Percentiles rank a stretch among this genome's conserved stretches.
Conservation (phyloP, 2,113 vertebrate species). For the Sylvilagus bachmani region DNA sequence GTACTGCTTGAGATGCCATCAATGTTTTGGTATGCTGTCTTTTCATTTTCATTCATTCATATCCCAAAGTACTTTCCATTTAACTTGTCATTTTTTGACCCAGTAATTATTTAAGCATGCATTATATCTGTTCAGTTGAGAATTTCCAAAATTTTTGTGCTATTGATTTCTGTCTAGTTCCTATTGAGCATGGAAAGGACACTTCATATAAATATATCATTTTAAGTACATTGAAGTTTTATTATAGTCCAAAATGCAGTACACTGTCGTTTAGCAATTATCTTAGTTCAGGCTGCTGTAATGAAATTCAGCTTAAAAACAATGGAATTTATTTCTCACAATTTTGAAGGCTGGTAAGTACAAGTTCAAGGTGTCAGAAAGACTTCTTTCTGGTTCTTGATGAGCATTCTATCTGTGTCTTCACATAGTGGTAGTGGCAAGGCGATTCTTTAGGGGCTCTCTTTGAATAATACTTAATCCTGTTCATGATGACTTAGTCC, state of each 20-base stretch:
- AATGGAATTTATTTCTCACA: not conserved
- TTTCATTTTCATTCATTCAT: not conserved
- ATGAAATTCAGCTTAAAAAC: not conserved
- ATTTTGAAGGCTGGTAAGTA: not conserved
- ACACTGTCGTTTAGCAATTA: not conserved
- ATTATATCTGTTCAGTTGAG: not conserved
- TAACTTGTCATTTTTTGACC: not conserved
- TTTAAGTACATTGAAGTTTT: not conserved
- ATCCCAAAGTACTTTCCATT: not conserved
- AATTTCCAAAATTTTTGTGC: not conserved
- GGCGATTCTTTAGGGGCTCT: not conserved
- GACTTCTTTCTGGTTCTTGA: not conserved
- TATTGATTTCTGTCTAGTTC: not conserved
- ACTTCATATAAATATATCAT: not conserved
- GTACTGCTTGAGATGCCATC: not conserved
- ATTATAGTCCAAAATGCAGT: not conserved
- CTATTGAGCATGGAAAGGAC: not conserved
- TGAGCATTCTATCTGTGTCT: not conserved
- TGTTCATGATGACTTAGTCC: no score
- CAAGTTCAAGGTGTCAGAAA: not conserved
- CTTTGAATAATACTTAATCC: not conserved
- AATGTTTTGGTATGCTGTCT: no score
- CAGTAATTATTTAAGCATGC: not conserved
- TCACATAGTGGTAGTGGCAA: not conserved
- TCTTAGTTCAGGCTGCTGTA: not conserved